Percentiles rank a stretch among this genome's conserved stretches.
Evolutionary conservation across 2,888 invertebrate species (phyloP).

Genomic region (Hirtodrosophila cameraria): DNA sequence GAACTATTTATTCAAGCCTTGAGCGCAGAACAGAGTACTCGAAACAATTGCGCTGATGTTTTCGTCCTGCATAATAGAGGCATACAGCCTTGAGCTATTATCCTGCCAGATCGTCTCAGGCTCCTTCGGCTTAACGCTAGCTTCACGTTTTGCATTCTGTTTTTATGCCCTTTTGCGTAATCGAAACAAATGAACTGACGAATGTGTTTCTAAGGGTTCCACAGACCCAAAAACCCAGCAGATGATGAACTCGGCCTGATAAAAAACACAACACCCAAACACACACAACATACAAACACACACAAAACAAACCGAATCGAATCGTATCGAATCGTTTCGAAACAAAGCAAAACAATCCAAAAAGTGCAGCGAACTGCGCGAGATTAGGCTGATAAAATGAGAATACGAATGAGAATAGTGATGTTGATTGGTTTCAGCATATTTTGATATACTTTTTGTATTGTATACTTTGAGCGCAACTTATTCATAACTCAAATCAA

Average conservation of each 20-base stretch:
- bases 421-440: too few relatives aligned
- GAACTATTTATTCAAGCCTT: conserved; percentile 67
- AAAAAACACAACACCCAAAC: conserved; percentile 29
- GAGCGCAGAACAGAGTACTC: conserved; percentile 33
- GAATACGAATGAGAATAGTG: background rate
- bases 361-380: conserved; percentile 53
- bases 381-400: conserved; percentile 23
- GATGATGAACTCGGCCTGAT: conserved; percentile 38
- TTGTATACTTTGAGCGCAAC: too few relatives aligned
- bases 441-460: too few relatives aligned
- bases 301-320: conserved; percentile 25
- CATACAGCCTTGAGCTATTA: conserved; percentile 77
- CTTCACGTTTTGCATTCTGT: conserved; percentile 53
- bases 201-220: conserved; percentile 40
- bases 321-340: conserved; percentile 22
- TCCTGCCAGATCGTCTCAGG: conserved; percentile 43
- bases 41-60: conserved; percentile 6
- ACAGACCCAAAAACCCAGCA: too few relatives aligned
- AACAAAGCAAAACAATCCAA: conserved; percentile 34
- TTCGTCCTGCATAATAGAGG: conserved; percentile 67
- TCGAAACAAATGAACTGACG: conserved; percentile 69
- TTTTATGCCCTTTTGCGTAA: conserved; percentile 51
- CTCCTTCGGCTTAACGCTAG: conserved; percentile 39
- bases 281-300: conserved; percentile 25
- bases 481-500: too few relatives aligned